These are phyloP conservation scores for Anarhynchus alexandrinus DNA, from an alignment of 2,113 vertebrate species.

Conservation along the genomic window DNA sequence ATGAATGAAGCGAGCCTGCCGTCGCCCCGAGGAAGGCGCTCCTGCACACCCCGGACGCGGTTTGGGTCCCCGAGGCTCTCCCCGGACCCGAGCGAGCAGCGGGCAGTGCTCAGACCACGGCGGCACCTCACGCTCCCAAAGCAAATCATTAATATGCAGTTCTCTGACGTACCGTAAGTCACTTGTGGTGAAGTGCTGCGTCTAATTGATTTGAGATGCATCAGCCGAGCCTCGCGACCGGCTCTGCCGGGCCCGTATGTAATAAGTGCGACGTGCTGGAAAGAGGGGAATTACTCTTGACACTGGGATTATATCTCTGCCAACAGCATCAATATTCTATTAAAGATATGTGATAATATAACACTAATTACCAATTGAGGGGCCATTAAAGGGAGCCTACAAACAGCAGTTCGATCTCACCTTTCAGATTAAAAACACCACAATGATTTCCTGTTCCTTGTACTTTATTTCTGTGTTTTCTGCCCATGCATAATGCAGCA, in stretches of 20 bases:
- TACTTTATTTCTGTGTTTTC: conserved; percentile 6
- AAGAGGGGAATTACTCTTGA: conserved; percentile 57
- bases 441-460: conserved; percentile 59
- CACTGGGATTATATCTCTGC: conserved; percentile 50
- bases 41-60: accelerated
- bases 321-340: conserved; percentile 66
- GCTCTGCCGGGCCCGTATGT: neutral
- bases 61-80: neutral
- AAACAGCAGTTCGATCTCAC: conserved; percentile 45
- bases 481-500: conserved; percentile 58
- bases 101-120: neutral
- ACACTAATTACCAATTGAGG: conserved; percentile 56
- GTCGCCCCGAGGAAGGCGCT: accelerated
- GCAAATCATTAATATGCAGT: neutral
- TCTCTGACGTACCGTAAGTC: neutral
- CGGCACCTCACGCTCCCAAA: neutral
- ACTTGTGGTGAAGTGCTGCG: neutral
- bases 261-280: neutral
- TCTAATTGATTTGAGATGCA: conserved; percentile 20
- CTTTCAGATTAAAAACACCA: conserved; percentile 34
- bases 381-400: conserved; percentile 19
- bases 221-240: neutral
- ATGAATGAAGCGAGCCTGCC: neutral
- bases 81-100: accelerated
- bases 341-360: conserved; percentile 57